phyloP scores from a whole-genome alignment of 2,797 vertebrate genomes.

The Spea hammondii region DNA sequence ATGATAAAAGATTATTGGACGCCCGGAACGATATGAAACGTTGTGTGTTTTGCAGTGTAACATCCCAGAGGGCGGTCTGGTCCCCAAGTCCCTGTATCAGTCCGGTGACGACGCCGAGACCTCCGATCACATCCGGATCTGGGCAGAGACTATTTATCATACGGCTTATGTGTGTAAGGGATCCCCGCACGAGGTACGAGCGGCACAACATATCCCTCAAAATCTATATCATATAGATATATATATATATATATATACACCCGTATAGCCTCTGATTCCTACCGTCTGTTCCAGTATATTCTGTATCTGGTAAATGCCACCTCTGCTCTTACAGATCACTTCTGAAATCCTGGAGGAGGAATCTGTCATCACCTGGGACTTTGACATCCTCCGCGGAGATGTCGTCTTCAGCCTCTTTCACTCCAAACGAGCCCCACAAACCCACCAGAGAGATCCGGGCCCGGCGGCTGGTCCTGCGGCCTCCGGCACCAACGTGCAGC shows the following conservation, averaged over 20 bases:
- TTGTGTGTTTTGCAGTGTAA: constrained; percentile 64
- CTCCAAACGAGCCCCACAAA: constrained; percentile 64
- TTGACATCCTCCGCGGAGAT: constrained; percentile 75
- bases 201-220: too few species aligned
- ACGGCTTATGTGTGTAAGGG: constrained; percentile 69
- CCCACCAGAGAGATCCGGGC: constrained; percentile 53
- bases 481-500: constrained; percentile 60
- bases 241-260: too few species aligned
- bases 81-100: constrained; percentile 76
- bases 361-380: constrained; percentile 79
- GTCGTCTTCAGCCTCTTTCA: constrained; percentile 78
- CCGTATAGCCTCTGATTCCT: too few species aligned
- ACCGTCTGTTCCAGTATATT: neutral
- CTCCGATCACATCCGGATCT: constrained; percentile 67
- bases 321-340: constrained; percentile 57
- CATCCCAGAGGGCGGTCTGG: constrained; percentile 75
- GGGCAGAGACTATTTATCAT: constrained; percentile 77
- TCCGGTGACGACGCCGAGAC: constrained; percentile 68
- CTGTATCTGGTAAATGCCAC: neutral
- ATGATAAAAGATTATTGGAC: neutral
- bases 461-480: constrained; percentile 1
- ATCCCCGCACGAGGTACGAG: constrained; percentile 73
- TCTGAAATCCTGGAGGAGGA: constrained; percentile 72
- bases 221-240: too few species aligned
- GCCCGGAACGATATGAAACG: too few species aligned